phyloP scores from a whole-genome alignment of 2,113 vertebrate genomes.

The Brachyistius frenatus region DNA sequence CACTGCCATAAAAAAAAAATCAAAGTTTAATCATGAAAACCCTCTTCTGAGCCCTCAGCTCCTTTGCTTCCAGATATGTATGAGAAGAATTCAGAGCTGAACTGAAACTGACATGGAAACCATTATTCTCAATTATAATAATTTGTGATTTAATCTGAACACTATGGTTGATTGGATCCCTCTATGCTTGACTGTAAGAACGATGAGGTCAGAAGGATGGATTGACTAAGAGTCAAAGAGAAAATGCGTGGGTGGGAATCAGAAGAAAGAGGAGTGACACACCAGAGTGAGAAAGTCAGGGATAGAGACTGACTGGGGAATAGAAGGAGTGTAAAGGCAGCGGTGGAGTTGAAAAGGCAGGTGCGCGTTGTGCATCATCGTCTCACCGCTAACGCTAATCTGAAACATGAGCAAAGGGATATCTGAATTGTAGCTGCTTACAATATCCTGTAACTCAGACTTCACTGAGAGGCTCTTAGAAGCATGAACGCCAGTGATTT shows the following conservation, averaged over 20 bases:
- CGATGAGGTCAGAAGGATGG: slow-evolving; percentile 70
- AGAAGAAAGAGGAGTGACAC: slow-evolving; percentile 53
- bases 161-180: slow-evolving; percentile 71
- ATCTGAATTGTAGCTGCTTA: slow-evolving; percentile 63
- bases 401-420: slow-evolving; percentile 72
- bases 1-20: slow-evolving; percentile 37
- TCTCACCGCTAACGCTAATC: slow-evolving; percentile 68
- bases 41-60: slow-evolving; percentile 7
- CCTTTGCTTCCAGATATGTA: slow-evolving; percentile 50
- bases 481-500: slow-evolving; percentile 52
- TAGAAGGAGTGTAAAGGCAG: slow-evolving; percentile 37
- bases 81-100: slow-evolving; percentile 64
- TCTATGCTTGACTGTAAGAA: slow-evolving; percentile 57
- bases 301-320: slow-evolving; percentile 44
- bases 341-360: slow-evolving; percentile 17
- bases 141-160: slow-evolving; percentile 80
- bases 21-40: slow-evolving; percentile 38
- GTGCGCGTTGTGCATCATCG: slow-evolving; percentile 41
- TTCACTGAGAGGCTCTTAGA: slow-evolving; percentile 21
- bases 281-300: slow-evolving; percentile 27
- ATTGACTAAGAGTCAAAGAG: slow-evolving; percentile 48
- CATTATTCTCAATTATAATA: slow-evolving; percentile 80
- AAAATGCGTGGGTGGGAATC: slow-evolving; percentile 59
- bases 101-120: slow-evolving; percentile 80
- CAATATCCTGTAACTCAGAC: slow-evolving; percentile 65